Base-by-base conservation (phyloP, 2,113 vertebrate species). In the Diglossa brunneiventris region DNA sequence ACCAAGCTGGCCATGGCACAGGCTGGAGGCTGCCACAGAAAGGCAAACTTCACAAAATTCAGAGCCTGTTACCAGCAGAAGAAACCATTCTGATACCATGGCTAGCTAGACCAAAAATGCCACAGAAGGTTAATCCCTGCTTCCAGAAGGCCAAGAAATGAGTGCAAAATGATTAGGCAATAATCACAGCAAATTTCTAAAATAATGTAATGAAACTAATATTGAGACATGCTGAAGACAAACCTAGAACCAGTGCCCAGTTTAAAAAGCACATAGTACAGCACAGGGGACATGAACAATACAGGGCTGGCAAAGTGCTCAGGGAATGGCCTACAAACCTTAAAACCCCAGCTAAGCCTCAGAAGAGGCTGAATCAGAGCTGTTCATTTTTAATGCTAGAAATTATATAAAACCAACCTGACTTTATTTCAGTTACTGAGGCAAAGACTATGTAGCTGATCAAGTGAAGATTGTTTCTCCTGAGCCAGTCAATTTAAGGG, bases 101-200 rank as follows among this genome's bases (percentile, higher is more conserved):
- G 63, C 42, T 77, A 75, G 50, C 42, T 82, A 56, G 17, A 79
- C 75, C 52, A 87, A 52, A 92, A 87, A 68, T 28, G 49, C 27
- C 47, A 72, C 61, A 15, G 27, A 84, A 95, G 61, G 69, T 91
- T 82, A 94, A 91, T 83, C 28, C 30, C 28, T 7, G 11, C 64
- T 87, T 94, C 81, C 62, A 94, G 67, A 75, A 91, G 66, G 41
- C 62, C 9, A 2, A 49, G 18, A 81, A 72, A 87, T 22, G 19
- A 82, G 22, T 46, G 72, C 74, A 72, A 83, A 86, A 44, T n/a
- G 73, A 89, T 81, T 70, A 81, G 64, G 33, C 16, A 91, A 68
- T 77, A 92, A 92, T 53, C 37, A 56, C 53, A 76, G 62, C 24
- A 87, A n/a, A 83, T 76, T 88, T 88, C 67, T 76, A 56, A 93